Conservation (phyloP, 2,113 vertebrate species). For the Sebastes fasciatus region DNA sequence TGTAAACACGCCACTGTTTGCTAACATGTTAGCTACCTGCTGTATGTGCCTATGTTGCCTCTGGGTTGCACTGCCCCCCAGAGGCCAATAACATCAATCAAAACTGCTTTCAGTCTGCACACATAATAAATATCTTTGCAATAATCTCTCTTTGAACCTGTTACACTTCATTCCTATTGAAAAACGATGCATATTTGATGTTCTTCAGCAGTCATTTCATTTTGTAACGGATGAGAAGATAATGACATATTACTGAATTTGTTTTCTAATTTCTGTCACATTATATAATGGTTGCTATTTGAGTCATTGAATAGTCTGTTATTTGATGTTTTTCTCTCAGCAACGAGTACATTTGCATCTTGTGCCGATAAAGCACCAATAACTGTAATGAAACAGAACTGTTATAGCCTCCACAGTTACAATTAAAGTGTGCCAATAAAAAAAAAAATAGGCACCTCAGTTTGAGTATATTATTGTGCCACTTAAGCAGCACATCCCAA, state of each 20-base stretch:
- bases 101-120: not conserved
- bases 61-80: not conserved
- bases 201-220: not conserved
- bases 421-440: conserved; percentile 21
- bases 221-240: not conserved
- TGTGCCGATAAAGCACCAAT: conserved; percentile 4
- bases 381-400: conserved; percentile 42
- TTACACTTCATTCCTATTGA: not conserved
- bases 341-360: conserved; percentile 15
- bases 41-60: not conserved
- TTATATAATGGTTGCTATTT: not conserved
- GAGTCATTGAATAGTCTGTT: conserved; percentile 2
- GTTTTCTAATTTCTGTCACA: not conserved
- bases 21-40: no score
- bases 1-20: not conserved
- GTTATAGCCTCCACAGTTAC: conserved; percentile 13
- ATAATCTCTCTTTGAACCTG: not conserved
- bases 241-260: not conserved
- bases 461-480: conserved; percentile 31
- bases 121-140: not conserved
- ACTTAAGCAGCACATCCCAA: conserved; percentile 44
- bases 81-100: not conserved
- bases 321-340: conserved; percentile 5
- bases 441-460: conserved; percentile 14
- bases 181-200: not conserved